phyloP scores from a whole-genome alignment of 2,113 vertebrate genomes.

The Nesogale talazaci region DNA sequence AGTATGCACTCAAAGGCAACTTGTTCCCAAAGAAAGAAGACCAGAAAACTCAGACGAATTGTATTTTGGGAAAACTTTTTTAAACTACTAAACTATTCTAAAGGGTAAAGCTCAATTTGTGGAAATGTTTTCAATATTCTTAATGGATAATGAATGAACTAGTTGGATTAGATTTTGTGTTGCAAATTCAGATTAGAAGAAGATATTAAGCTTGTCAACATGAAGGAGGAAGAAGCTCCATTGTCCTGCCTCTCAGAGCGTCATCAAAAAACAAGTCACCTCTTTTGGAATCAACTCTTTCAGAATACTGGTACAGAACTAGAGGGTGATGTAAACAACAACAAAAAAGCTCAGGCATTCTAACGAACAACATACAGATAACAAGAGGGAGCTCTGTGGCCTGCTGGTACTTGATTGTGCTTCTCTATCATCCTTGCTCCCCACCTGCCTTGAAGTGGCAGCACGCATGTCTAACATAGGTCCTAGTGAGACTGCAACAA shows the following conservation, averaged over 20 bases:
- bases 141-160: too few species aligned
- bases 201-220: too few species aligned
- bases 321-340: background rate
- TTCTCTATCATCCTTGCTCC: background rate
- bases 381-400: background rate
- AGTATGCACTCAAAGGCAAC: too few species aligned
- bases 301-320: background rate
- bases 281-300: background rate
- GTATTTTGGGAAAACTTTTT: too few species aligned
- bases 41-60: too few species aligned
- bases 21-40: too few species aligned
- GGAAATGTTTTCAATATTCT: too few species aligned
- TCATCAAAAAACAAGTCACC: background rate
- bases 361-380: background rate
- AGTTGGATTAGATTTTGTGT: too few species aligned
- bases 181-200: too few species aligned
- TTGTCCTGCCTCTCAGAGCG: background rate
- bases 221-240: too few species aligned
- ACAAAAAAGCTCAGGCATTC: background rate
- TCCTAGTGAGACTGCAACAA: background rate
- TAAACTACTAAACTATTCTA: too few species aligned
- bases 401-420: background rate
- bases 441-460: background rate
- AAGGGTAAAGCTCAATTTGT: too few species aligned
- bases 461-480: background rate